Evolutionary conservation across 2,888 invertebrate species (phyloP).

Genomic region (Aspidiotus destructor): DNA sequence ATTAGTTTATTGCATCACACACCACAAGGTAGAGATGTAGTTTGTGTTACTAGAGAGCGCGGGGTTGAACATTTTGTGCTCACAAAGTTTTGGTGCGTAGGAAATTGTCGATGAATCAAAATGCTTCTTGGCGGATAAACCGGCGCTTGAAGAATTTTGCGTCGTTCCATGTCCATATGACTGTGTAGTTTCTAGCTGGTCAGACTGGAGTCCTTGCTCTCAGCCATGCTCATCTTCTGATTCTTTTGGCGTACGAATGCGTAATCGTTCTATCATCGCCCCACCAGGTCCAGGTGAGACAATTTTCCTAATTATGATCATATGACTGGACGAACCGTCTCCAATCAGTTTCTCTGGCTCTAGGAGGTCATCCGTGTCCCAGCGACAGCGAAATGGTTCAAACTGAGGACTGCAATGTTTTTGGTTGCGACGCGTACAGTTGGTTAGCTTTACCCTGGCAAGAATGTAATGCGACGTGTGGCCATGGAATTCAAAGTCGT

Average conservation of each 20-base stretch:
- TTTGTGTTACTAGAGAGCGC: neutral
- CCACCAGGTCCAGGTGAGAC: slow-evolving; percentile 41
- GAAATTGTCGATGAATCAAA: slow-evolving; percentile 48
- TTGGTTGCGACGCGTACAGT: slow-evolving; percentile 51
- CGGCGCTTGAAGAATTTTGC: slow-evolving; percentile 49
- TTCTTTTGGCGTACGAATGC: slow-evolving; percentile 39
- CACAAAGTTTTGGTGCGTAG: slow-evolving; percentile 39
- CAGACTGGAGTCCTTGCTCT: slow-evolving; percentile 49
- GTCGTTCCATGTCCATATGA: slow-evolving; percentile 58
- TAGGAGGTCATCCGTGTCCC: slow-evolving; percentile 52
- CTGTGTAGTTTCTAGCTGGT: slow-evolving; percentile 58
- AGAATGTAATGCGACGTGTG: slow-evolving; percentile 45
- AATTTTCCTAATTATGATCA: neutral
- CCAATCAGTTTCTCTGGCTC: no score
- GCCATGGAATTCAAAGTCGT: slow-evolving; percentile 41
- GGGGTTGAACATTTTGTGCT: no score
- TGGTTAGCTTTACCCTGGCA: slow-evolving; percentile 55
- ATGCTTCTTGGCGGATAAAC: slow-evolving; percentile 45
- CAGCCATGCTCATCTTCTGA: slow-evolving; percentile 40
- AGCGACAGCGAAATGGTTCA: slow-evolving; percentile 48
- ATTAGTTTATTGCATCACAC: slow-evolving; percentile 50
- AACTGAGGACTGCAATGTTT: slow-evolving; percentile 50
- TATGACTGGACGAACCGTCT: no score
- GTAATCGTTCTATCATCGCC: slow-evolving; percentile 42
- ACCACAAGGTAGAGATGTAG: slow-evolving; percentile 45